phyloP scores from a whole-genome alignment of 2,113 vertebrate genomes.

The Sitta europaea region DNA sequence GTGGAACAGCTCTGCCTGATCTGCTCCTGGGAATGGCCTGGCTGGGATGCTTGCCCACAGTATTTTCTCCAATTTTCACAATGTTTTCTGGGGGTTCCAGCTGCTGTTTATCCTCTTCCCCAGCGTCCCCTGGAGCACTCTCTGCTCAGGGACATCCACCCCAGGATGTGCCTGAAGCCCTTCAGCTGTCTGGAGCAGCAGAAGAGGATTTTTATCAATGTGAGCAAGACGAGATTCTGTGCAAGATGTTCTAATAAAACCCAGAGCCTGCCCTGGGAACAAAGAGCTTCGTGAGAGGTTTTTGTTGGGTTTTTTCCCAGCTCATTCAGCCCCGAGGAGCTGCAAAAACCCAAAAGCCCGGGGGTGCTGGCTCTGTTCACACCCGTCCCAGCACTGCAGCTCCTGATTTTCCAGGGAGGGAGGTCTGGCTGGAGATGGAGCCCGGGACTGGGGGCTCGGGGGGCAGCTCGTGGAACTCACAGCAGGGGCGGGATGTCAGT shows the following conservation, averaged over 20 bases:
- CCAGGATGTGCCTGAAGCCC: not conserved
- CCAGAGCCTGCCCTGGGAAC: constrained; percentile 23
- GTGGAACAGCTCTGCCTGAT: not conserved
- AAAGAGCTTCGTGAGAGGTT: not conserved
- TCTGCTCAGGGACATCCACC: not conserved
- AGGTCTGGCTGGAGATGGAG: not conserved
- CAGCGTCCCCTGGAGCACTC: not conserved
- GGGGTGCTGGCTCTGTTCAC: no score
- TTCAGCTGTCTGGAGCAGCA: not conserved
- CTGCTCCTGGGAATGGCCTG: not conserved
- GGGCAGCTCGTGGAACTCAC: not conserved
- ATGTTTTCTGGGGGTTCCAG: not conserved
- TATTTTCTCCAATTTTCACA: not conserved
- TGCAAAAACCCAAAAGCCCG: no score
- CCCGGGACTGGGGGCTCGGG: no score
- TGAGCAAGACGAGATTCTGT: not conserved
- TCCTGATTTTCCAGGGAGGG: not conserved
- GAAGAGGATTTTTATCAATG: constrained; percentile 36
- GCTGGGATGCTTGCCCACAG: not conserved
- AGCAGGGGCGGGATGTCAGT: not conserved
- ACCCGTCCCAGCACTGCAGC: no score
- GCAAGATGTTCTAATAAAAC: constrained; percentile 50
- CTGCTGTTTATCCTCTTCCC: not conserved
- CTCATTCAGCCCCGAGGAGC: not conserved
- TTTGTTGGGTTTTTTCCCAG: not conserved